Conservation (phyloP, 2,888 invertebrate genomes). For the Flexamia atlantica region DNA sequence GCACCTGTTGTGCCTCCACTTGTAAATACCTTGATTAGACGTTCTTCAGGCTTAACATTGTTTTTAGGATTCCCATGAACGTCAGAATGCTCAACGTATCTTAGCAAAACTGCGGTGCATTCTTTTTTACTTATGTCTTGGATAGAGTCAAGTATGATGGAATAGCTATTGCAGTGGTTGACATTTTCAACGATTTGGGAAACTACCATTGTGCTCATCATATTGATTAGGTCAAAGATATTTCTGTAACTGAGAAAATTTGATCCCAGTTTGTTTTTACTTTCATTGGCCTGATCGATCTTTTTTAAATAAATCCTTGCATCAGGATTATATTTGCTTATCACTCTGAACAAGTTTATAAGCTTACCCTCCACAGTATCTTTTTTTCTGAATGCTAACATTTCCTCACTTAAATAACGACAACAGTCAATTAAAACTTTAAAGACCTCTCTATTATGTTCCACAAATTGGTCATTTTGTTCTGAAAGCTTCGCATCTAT, state of each 20-base stretch:
- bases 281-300: background rate
- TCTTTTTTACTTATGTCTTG: constrained; percentile 58
- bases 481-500: background rate
- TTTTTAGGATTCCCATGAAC: background rate
- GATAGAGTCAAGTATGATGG: constrained; percentile 43
- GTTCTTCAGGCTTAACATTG: constrained; percentile 47
- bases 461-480: background rate
- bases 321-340: constrained; percentile 28
- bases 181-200: constrained; percentile 24
- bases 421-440: constrained; percentile 35
- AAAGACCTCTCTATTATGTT: constrained; percentile 23
- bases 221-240: constrained; percentile 4
- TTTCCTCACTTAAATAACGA: constrained; percentile 8
- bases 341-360: constrained; percentile 8
- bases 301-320: constrained; percentile 46
- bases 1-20: constrained; percentile 37
- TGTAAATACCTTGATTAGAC: constrained; percentile 44
- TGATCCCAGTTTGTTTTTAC: constrained; percentile 9
- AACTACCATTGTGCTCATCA: constrained; percentile 25
- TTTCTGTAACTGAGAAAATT: constrained; percentile 45
- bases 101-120: constrained; percentile 35
- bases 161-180: constrained; percentile 20
- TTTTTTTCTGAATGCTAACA: constrained; percentile 33
- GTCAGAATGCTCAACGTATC: constrained; percentile 48
- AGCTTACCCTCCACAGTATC: background rate